Evolutionary conservation across 2,888 invertebrate genomes (phyloP).

Genomic region (Andricus curvator): DNA sequence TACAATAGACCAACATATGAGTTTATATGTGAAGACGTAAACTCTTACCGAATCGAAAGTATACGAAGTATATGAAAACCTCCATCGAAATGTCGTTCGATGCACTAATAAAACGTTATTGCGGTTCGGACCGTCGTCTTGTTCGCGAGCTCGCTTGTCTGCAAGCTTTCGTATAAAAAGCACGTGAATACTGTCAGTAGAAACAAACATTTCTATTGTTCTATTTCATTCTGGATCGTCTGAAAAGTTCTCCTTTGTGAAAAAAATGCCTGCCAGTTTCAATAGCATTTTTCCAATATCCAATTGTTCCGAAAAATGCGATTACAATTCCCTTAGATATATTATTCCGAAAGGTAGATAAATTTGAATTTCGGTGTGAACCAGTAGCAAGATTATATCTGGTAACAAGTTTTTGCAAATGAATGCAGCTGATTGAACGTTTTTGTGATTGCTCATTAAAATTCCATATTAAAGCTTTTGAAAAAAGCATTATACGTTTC

Average conservation of each 20-base stretch:
- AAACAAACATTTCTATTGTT: conserved; percentile 32
- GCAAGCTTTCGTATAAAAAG: conserved; percentile 26
- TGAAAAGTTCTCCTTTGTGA: conserved; percentile 25
- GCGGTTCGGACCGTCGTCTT: conserved; percentile 28
- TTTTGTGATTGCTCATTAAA: neutral
- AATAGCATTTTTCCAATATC: conserved; percentile 24
- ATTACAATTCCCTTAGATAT: neutral
- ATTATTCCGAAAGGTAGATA: too few species aligned
- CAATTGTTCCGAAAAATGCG: conserved; percentile 4
- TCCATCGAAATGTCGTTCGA: conserved; percentile 7
- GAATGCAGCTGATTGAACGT: neutral
- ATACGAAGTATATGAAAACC: conserved; percentile 26
- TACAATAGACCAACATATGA: conserved; percentile 25
- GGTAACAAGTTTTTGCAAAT: neutral
- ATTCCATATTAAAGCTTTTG: neutral
- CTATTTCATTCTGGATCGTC: conserved; percentile 19
- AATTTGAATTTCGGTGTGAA: neutral
- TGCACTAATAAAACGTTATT: conserved; percentile 38
- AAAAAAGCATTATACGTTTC: neutral
- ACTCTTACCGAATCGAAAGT: conserved; percentile 18
- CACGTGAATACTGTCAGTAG: conserved; percentile 31
- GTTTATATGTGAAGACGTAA: conserved; percentile 19
- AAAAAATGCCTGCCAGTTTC: neutral
- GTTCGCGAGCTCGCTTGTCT: conserved; percentile 27
- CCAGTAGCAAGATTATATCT: neutral